Base-by-base conservation (phyloP, 2,888 invertebrate species). In the Drosophila yooni region DNA sequence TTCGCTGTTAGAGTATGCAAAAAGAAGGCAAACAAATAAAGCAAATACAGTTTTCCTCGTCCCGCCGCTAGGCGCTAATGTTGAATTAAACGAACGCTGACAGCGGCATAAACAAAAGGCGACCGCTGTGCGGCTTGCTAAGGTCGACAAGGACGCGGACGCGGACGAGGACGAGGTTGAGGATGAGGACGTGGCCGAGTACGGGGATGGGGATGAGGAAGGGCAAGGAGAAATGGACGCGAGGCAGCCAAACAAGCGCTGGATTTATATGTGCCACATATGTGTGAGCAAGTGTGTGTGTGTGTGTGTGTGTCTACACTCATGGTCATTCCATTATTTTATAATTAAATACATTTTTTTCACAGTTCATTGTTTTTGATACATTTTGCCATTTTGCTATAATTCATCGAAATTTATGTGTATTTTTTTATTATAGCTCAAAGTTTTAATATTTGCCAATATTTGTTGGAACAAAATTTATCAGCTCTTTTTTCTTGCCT, bases 51-150 rank as follows among this genome's bases (percentile, higher is more conserved):
- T 62, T 46, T 31, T 46, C 27, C 46, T 18, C 31, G 79, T 79
- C 84, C 70, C 53, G 76, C 87, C 82, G 84, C 76, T 78, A 88
- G 86, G 89, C 88, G 86, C 88, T 87, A 87, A 87, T 88, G 88
- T 89, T 87, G 89, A 87, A 87, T 87, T 89, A 87, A 87, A 89
- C 85, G 89, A 87, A 79, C 81, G 82, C 88, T 87, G 86, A 89
- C 86, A 89, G 88, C 82, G 74, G 68, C 81, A 80, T 81, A 82
- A 88, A 85, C 88, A 89, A 87, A 82, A 66, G 79, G 69, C 76
- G 76, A 74, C 65, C 81, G 66, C 67, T 38, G 70, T 33, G 56
- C 51, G 29, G 31, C 36, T 34, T 33, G 54, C 73, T 72, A 61
- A 68, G 70, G 70, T 62, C 68, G 76, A 54, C 59, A 61, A 25